These are phyloP conservation scores for Tragulus kanchil DNA, from an alignment of 2,113 vertebrate species.

Conservation along the genomic window DNA sequence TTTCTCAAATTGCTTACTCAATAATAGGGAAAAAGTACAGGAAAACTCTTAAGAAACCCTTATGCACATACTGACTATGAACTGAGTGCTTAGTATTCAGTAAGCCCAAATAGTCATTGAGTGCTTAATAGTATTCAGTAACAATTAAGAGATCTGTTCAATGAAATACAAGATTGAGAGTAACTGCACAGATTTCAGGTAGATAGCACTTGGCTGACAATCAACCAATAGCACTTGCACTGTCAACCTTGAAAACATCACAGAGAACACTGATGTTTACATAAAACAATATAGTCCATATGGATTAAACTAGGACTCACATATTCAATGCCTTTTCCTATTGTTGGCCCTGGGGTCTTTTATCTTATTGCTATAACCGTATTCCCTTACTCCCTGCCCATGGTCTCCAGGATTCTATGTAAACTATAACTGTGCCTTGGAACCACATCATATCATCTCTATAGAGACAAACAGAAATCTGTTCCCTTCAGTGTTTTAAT, in stretches of 20 bases:
- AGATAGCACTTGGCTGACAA: conserved; percentile 32
- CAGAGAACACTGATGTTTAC: conserved; percentile 39
- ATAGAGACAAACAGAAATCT: background rate
- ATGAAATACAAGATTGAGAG: conserved; percentile 23
- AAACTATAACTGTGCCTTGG: background rate
- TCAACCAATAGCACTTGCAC: background rate
- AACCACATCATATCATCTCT: background rate
- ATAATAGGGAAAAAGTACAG: background rate
- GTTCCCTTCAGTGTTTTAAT: conserved; percentile 31
- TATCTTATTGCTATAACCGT: background rate
- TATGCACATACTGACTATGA: background rate
- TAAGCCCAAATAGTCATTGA: background rate
- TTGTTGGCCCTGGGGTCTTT: background rate
- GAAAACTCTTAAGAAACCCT: conserved; percentile 9
- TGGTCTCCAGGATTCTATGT: background rate
- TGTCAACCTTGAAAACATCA: conserved; percentile 35
- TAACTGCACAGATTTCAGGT: conserved; percentile 20
- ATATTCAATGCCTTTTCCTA: background rate
- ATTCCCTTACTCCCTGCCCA: background rate
- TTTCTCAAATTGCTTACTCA: conserved; percentile 41
- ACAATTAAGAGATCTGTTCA: conserved; percentile 33
- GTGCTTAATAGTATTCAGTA: conserved; percentile 54
- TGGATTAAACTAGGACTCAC: background rate
- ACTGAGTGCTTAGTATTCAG: conserved; percentile 29
- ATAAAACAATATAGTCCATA: background rate